Percentiles rank a stretch among this genome's conserved stretches.
These are phyloP conservation scores for Passerina amoena DNA, from an alignment of 2,113 vertebrate species.

Conservation along the genomic window DNA sequence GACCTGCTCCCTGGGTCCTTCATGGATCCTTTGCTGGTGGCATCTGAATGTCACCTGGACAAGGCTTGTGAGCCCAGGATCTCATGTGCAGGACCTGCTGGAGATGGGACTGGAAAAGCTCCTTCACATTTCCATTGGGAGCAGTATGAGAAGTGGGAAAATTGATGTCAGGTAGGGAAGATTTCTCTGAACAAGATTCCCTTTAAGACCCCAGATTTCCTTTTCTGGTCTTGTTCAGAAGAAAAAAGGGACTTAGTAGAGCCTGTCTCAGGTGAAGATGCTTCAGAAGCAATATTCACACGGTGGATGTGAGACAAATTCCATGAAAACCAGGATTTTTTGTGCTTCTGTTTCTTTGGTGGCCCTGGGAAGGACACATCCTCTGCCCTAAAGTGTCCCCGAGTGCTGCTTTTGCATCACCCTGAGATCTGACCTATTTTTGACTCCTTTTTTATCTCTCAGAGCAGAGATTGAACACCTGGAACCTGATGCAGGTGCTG, in stretches of 20 bases:
- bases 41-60: neutral
- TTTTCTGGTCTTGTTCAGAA: neutral
- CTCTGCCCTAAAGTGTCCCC: neutral
- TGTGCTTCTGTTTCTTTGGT: neutral
- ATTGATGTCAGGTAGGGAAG: neutral
- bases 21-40: neutral
- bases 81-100: neutral
- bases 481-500: neutral
- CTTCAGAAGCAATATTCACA: rapidly evolving
- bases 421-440: neutral
- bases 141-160: neutral
- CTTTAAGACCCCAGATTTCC: neutral
- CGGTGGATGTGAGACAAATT: rapidly evolving
- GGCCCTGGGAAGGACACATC: neutral
- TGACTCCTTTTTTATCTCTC: neutral
- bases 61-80: rapidly evolving
- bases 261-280: neutral
- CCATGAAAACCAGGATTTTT: neutral
- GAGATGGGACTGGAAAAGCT: neutral
- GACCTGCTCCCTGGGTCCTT: neutral
- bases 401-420: neutral
- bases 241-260: neutral
- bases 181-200: neutral
- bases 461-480: neutral
- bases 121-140: neutral